Conservation (phyloP, 2,797 vertebrate genomes). For the Craterocephalus amniculus region DNA sequence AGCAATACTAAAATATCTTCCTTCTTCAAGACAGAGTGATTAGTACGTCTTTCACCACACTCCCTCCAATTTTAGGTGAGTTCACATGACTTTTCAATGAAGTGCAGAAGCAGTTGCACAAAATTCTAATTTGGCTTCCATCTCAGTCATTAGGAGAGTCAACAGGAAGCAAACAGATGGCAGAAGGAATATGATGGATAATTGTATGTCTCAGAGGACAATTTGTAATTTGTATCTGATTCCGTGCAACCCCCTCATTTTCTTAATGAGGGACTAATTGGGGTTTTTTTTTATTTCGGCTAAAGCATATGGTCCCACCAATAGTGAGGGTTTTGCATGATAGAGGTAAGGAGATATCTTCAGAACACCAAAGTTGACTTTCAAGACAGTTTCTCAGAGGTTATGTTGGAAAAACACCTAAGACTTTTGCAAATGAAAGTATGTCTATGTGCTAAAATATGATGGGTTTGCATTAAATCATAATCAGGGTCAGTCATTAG, state of each 20-base stretch:
- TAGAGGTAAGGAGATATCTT: conserved; percentile 54
- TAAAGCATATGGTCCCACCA: conserved; percentile 72
- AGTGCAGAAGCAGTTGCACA: conserved; percentile 72
- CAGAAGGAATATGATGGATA: conserved; percentile 81
- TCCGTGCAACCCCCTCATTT: conserved; percentile 81
- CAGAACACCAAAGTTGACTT: conserved; percentile 26
- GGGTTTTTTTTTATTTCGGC: conserved; percentile 75
- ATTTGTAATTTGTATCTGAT: conserved; percentile 80
- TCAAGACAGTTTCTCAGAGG: conserved; percentile 2
- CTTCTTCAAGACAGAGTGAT: conserved; percentile 9
- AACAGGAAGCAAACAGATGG: conserved; percentile 82
- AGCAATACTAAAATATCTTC: conserved; percentile 46
- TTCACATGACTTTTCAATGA: conserved; percentile 69
- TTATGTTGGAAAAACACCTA: conserved; percentile 12
- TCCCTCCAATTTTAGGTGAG: conserved; percentile 49
- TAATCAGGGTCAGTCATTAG: conserved; percentile 33
- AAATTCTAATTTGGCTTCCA: conserved; percentile 78
- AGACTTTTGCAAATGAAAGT: conserved; percentile 22
- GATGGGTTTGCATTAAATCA: conserved; percentile 42
- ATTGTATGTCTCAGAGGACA: conserved; percentile 79
- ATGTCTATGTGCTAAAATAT: conserved; percentile 22
- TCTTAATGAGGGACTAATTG: conserved; percentile 82
- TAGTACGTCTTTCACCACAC: conserved; percentile 22
- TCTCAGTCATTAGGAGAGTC: conserved; percentile 80
- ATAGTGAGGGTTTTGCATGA: conserved; percentile 46